Evolutionary conservation across 2,113 vertebrate genomes (phyloP), one percentile per base, ranked within the genome.

Genomic region (Casuarius casuarius): DNA sequence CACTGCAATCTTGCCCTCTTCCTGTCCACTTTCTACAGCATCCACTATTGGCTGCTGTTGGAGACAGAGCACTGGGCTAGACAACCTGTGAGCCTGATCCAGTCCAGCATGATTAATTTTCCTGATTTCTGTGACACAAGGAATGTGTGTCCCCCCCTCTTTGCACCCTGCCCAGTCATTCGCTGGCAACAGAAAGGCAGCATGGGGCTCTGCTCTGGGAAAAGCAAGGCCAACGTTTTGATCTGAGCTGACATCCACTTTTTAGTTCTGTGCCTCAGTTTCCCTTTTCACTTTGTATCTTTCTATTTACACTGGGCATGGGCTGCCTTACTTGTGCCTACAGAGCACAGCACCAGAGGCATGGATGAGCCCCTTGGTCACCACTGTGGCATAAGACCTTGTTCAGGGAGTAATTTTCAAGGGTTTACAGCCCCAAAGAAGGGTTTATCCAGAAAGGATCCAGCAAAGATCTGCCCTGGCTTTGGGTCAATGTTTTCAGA

Each of bases 301-400:
- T 77, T 61, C 58, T 61, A 26, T 66, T 84, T 40, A 67, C 3
- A 51, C 56, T 63, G 74, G 66, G 54, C 29, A 33, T 17, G 26
- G 4, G 9, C 26, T 63, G 26, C 48, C 33, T 40, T 52, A 54
- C 31, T 20, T 44, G 15, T 10, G 3, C 38, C 52, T 52, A 28
- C 21, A 8, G 0, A 75, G 42, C 1, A 0, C 29, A 93, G 42
- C 62, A 63, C 29, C 44, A 52, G 33, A 25, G 35, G 14, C 15
- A 12, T 7, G 33, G n/a, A 65, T 21, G 16, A 28, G 13, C 8
- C 9, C 17, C 3, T 20, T 77, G 65, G 8, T 38, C 51, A 42
- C 10, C 46, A 18, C 7, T 1, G 0, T 8, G 19, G 7, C 35
- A 12, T 46, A 46, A 84, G 17, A 46, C 12, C 4, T 2, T 4